Conservation (phyloP, 2,888 invertebrate species). For the Tethea ocularis region DNA sequence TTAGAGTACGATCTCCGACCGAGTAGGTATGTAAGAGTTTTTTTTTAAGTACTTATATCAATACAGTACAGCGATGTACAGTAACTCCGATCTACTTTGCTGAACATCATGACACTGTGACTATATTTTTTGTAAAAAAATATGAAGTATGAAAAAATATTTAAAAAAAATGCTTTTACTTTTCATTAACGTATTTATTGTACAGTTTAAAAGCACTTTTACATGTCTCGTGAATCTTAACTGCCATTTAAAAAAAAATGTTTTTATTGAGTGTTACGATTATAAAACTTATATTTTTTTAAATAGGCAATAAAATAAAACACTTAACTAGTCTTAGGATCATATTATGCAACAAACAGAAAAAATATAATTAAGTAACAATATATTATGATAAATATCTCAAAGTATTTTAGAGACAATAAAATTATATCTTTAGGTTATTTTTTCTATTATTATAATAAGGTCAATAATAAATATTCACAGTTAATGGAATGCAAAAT, state of each 20-base stretch:
- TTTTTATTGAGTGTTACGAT: slow-evolving; percentile 7
- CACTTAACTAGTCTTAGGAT: slow-evolving; percentile 56
- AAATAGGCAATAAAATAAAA: slow-evolving; percentile 27
- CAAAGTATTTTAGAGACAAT: background rate
- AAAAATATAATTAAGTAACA: slow-evolving; percentile 10
- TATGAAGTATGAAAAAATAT: slow-evolving; percentile 8
- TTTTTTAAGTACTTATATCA: slow-evolving; percentile 15
- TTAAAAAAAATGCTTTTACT: slow-evolving; percentile 35
- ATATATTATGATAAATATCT: background rate
- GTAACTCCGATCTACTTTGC: background rate
- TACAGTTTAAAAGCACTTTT: slow-evolving; percentile 30
- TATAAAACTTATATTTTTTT: slow-evolving; percentile 24
- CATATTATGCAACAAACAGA: slow-evolving; percentile 26
- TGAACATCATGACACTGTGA: background rate
- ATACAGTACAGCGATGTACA: background rate
- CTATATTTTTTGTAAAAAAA: slow-evolving; percentile 6
- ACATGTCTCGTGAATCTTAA: slow-evolving; percentile 40
- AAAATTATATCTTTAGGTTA: slow-evolving; percentile 3
- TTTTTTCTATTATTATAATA: background rate
- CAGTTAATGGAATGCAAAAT: slow-evolving; percentile 5
- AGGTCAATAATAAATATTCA: background rate
- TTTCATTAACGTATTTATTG: slow-evolving; percentile 36
- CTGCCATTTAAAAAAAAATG: slow-evolving; percentile 42
- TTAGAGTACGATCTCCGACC: slow-evolving; percentile 55
- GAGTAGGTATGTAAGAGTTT: slow-evolving; percentile 37